Base-by-base conservation (phyloP, 2,888 invertebrate genomes). In the Isotomurus palustris region DNA sequence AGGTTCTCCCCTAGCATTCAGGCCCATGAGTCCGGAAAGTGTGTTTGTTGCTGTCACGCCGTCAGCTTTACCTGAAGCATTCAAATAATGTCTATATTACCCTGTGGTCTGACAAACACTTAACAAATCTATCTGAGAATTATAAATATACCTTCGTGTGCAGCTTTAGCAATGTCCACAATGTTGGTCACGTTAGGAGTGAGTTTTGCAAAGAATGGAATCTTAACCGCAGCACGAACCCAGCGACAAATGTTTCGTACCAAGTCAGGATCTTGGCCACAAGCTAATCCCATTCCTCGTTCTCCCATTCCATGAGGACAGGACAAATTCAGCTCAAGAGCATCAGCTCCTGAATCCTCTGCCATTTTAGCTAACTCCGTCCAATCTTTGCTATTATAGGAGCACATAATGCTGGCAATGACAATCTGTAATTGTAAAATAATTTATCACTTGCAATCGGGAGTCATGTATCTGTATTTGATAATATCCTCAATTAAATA, bases 271-370 rank as follows among this genome's bases (percentile, higher is more conserved):
- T 93, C 85, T 82, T 96, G 95, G 56, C 97, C 97, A 76, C 97
- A 97, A 44, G 97, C 97, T 28, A 99, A 78, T 0, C 97, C 99
- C 97, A 99, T 97, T 38, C 96, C 96, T 12, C 88, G 84, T 75
- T 96, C 96, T 1, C 94, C 95, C 95, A 99, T 97, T 5, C 97
- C 97, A 76, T 99, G 97, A 0, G 97, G 97, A 75, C 99, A 97
- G 0, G 95, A 96, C 50, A 99, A 77, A 79, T 99, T 99, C 50
- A 97, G 78, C 73, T 99, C 99, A 14, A 99, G 77, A 0, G 93
- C 96, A 77, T 99, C 96, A 0, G 97, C 86, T 0, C 96, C 96
- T 0, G 92, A 81, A 1, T 79, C 79, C 75, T 87, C 87, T 0
- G 93, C 87, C 76, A 80, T 84, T 67, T 78, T 78, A 0, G 95